phyloP scores from a whole-genome alignment of 2,113 vertebrate species.

The Pterocles orientalis region DNA sequence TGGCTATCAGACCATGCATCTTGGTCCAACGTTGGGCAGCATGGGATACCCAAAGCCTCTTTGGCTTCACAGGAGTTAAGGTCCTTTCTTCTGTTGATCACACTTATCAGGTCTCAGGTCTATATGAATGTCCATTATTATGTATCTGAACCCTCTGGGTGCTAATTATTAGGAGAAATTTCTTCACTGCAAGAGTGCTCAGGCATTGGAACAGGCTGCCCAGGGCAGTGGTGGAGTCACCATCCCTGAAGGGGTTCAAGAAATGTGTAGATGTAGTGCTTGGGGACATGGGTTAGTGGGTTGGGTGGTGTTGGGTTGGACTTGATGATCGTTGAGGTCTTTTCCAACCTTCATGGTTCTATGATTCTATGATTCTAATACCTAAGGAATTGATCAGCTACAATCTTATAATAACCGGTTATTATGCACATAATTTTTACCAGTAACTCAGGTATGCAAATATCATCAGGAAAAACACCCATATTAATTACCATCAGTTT shows the following conservation, averaged over 20 bases:
- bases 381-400: neutral
- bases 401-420: neutral
- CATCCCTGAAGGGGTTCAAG: too few relatives aligned
- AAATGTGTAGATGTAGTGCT: too few relatives aligned
- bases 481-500: neutral
- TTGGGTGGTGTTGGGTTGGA: too few relatives aligned
- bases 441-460: neutral
- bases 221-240: too few relatives aligned
- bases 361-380: neutral
- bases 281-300: too few relatives aligned
- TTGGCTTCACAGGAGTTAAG: neutral
- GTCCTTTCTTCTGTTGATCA: neutral
- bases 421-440: neutral
- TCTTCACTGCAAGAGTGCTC: too few relatives aligned
- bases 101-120: neutral
- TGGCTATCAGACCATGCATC: neutral
- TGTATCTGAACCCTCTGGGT: neutral
- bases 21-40: neutral
- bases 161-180: neutral
- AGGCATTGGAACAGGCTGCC: too few relatives aligned
- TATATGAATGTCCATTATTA: neutral
- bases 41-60: neutral
- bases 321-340: too few relatives aligned
- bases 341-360: too few relatives aligned
- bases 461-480: neutral